Percentiles rank a stretch among this genome's conserved stretches.
These are phyloP conservation scores for Melanotaenia nigrans DNA, from an alignment of 2,797 vertebrate genomes.

Conservation along the genomic window DNA sequence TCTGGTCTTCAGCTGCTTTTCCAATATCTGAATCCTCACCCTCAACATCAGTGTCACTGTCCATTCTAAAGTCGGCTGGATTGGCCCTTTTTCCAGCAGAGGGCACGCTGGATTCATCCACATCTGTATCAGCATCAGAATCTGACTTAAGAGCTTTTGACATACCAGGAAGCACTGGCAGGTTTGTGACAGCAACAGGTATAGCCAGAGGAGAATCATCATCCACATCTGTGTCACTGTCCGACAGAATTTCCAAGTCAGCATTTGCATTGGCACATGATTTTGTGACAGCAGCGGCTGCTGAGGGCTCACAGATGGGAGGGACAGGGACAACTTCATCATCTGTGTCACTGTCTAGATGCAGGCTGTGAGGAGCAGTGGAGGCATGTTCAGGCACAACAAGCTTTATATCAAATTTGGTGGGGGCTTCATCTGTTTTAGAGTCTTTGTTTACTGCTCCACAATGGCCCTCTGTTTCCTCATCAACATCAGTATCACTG, in stretches of 20 bases:
- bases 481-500: slow-evolving; percentile 76
- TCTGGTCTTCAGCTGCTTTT: slow-evolving; percentile 24
- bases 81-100: background rate
- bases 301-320: slow-evolving; percentile 5
- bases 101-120: slow-evolving; percentile 23
- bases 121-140: slow-evolving; percentile 52
- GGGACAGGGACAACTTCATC: slow-evolving; percentile 47
- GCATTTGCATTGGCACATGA: background rate
- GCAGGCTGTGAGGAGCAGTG: slow-evolving; percentile 19
- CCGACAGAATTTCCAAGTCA: slow-evolving; percentile 62
- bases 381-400: slow-evolving; percentile 1
- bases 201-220: slow-evolving; percentile 30
- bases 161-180: background rate
- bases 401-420: slow-evolving; percentile 33
- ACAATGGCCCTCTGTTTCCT: slow-evolving; percentile 44
- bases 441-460: slow-evolving; percentile 16
- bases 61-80: slow-evolving; percentile 15
- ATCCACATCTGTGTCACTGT: slow-evolving; percentile 83
- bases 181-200: slow-evolving; percentile 10
- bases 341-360: slow-evolving; percentile 66
- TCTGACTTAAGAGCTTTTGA: slow-evolving; percentile 20
- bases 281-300: slow-evolving; percentile 3
- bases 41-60: slow-evolving; percentile 67
- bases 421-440: slow-evolving; percentile 28
- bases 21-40: slow-evolving; percentile 29